Evolutionary conservation across 2,113 vertebrate genomes (phyloP).

Genomic region (Turnix velox): DNA sequence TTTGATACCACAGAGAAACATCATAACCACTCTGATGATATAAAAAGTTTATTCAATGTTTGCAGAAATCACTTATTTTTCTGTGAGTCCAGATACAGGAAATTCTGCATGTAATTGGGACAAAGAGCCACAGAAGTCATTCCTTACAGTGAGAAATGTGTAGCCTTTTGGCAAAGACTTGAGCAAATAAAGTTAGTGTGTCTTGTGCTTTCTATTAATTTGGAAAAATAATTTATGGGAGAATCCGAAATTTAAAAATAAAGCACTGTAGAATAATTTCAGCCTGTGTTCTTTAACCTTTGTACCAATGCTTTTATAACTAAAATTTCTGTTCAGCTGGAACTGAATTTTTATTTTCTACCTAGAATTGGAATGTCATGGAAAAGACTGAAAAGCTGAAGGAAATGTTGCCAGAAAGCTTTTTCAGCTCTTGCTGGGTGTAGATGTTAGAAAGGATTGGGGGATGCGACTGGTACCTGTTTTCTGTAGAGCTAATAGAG

Average conservation of each 20-base stretch:
- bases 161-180: background rate
- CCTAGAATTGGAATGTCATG: background rate
- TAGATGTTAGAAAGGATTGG: background rate
- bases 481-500: background rate
- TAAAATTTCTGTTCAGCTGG: background rate
- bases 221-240: background rate
- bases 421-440: background rate
- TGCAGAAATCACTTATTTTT: background rate
- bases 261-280: background rate
- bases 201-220: background rate
- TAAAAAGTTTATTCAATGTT: background rate
- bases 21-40: background rate
- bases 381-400: background rate
- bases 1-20: background rate
- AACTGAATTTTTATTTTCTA: conserved; percentile 6
- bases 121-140: background rate
- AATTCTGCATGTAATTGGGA: background rate
- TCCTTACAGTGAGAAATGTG: background rate
- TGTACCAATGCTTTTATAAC: background rate
- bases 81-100: background rate
- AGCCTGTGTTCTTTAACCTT: background rate
- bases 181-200: background rate
- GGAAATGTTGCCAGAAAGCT: background rate
- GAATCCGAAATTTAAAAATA: background rate
- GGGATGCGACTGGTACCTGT: background rate